phyloP scores from a whole-genome alignment of 1,140 invertebrate species.

The Neoseiulus cucumeris region DNA sequence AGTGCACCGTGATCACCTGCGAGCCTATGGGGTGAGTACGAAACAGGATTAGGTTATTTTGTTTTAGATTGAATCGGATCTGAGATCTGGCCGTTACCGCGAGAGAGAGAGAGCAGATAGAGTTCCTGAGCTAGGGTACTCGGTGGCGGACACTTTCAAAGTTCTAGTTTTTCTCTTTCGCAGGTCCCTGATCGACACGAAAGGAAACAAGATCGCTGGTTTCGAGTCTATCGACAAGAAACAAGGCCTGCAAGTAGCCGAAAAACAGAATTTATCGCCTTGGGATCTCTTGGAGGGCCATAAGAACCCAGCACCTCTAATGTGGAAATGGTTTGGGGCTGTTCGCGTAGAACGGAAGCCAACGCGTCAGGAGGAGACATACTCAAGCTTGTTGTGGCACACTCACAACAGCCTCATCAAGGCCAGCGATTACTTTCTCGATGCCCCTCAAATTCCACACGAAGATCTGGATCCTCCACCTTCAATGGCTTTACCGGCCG shows the following conservation, averaged over 20 bases:
- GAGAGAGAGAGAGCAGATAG: too few species aligned
- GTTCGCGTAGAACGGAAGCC: conserved; percentile 74
- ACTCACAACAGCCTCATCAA: conserved; percentile 64
- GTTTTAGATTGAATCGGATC: too few species aligned
- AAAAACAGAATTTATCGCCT: conserved; percentile 74
- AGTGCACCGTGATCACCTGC: conserved; percentile 66
- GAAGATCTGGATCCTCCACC: conserved; percentile 58
- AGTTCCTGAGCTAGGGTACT: too few species aligned
- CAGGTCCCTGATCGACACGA: conserved; percentile 52
- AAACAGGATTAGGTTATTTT: too few species aligned
- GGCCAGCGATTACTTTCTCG: conserved; percentile 59
- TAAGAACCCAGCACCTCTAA: conserved; percentile 77
- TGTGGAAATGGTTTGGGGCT: conserved; percentile 92
- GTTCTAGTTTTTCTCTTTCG: background rate
- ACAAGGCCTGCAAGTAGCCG: conserved; percentile 71
- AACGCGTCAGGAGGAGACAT: conserved; percentile 74
- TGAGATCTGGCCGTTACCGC: too few species aligned
- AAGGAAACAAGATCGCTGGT: conserved; percentile 76
- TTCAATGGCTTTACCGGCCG: background rate
- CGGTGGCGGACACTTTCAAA: too few species aligned
- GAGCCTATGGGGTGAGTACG: conserved; percentile 57
- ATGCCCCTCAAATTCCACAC: conserved; percentile 67
- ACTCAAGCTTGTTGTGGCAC: conserved; percentile 59
- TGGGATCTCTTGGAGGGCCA: conserved; percentile 95
- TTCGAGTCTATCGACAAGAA: conserved; percentile 86